Conservation (phyloP, 2,797 vertebrate species). For the Onychomys leucogaster region DNA sequence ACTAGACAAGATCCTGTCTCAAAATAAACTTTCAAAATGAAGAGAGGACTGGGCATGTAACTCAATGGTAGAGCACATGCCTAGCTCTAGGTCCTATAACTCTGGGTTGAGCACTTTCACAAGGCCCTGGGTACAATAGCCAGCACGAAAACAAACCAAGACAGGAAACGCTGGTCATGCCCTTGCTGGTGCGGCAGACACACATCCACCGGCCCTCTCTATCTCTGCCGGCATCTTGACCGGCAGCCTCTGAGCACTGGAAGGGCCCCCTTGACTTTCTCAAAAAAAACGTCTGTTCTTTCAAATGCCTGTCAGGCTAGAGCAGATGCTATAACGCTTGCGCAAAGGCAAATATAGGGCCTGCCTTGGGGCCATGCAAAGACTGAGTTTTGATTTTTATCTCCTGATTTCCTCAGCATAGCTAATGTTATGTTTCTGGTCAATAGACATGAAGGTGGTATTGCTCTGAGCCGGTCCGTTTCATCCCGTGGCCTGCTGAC, state of each 20-base stretch:
- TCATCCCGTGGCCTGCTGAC: slow-evolving; percentile 20
- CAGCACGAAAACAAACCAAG: not conserved
- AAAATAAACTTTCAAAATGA: not conserved
- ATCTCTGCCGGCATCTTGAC: not conserved
- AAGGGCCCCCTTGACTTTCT: slow-evolving; percentile 29
- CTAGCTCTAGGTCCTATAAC: not conserved
- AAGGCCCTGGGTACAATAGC: not conserved
- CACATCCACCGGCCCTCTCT: not conserved
- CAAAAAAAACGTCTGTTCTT: slow-evolving; percentile 43
- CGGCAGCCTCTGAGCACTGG: not conserved
- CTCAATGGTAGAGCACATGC: not conserved
- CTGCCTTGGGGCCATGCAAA: slow-evolving; percentile 1
- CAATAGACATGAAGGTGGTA: slow-evolving; percentile 29
- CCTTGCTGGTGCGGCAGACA: not conserved
- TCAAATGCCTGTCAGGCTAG: slow-evolving; percentile 17
- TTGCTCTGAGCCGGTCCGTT: not conserved
- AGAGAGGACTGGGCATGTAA: not conserved
- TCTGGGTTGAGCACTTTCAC: not conserved
- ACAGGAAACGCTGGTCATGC: not conserved
- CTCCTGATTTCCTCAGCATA: slow-evolving; percentile 57
- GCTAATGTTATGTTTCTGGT: slow-evolving; percentile 44
- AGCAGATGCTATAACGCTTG: slow-evolving; percentile 1
- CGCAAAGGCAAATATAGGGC: slow-evolving; percentile 16
- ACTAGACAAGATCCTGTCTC: not conserved
- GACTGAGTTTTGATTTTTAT: slow-evolving; percentile 67